Conservation (phyloP, 2,797 vertebrate species). For the Coranthus polyacanthus region DNA sequence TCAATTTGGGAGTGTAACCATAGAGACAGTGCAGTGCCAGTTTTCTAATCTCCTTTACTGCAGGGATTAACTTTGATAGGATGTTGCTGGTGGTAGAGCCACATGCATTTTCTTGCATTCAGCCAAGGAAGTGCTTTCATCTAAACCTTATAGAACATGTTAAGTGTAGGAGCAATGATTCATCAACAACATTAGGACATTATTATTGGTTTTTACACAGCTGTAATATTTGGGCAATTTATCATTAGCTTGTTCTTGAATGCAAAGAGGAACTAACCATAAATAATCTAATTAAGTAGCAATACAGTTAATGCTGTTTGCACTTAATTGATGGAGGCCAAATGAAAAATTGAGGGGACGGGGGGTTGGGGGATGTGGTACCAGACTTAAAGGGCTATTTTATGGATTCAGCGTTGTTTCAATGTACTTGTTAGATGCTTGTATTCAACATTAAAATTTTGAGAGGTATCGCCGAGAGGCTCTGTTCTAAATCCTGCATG, state of each 20-base stretch:
- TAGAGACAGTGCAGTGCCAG: conserved; percentile 38
- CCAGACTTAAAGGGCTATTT: not conserved
- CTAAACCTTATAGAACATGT: conserved; percentile 39
- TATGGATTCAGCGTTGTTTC: too few species aligned
- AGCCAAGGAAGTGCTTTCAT: conserved; percentile 46
- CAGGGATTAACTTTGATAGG: conserved; percentile 56
- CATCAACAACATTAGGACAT: conserved; percentile 56
- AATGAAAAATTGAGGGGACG: conserved; percentile 11
- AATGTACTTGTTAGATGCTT: not conserved
- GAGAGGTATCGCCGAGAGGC: not conserved
- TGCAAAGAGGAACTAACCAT: conserved; percentile 47
- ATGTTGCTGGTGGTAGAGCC: conserved; percentile 23
- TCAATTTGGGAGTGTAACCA: conserved; percentile 42
- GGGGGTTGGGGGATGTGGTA: not conserved
- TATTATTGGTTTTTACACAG: conserved; percentile 61
- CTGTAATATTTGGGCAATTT: conserved; percentile 42
- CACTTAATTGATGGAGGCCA: conserved; percentile 21
- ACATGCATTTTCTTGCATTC: conserved; percentile 41
- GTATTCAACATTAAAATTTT: not conserved
- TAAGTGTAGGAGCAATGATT: conserved; percentile 62
- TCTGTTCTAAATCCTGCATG: not conserved
- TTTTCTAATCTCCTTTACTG: conserved; percentile 54
- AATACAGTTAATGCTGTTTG: conserved; percentile 47
- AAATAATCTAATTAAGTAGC: conserved; percentile 49
- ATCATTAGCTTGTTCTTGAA: conserved; percentile 42